Evolutionary conservation across 2,797 vertebrate species (phyloP).

Genomic region (Buceros bicornis): DNA sequence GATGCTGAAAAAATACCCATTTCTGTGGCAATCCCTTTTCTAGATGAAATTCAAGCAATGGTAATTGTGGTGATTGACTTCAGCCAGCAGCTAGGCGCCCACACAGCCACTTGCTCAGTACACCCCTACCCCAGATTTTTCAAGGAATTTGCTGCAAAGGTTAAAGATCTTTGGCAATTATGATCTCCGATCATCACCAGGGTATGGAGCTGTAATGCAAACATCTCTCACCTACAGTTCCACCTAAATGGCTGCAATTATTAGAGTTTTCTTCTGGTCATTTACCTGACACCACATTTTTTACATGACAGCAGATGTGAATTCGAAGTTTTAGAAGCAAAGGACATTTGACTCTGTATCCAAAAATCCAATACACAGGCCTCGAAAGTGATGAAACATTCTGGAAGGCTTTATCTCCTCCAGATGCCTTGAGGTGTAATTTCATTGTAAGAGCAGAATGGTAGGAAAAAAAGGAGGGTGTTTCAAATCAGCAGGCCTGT

Average conservation of each 20-base stretch:
- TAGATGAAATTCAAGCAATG: not conserved
- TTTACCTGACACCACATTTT: not conserved
- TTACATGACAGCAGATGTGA: not conserved
- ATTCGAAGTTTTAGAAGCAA: not conserved
- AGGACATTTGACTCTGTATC: not conserved
- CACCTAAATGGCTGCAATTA: not conserved
- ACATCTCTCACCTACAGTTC: not conserved
- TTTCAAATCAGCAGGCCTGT: not conserved
- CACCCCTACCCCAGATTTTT: not conserved
- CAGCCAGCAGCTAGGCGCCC: not conserved
- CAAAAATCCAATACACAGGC: not conserved
- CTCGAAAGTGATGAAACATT: not conserved
- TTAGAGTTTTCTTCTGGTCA: not conserved
- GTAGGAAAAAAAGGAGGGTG: not conserved
- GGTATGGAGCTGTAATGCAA: not conserved
- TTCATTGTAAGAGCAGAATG: not conserved
- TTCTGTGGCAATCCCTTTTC: constrained; percentile 7
- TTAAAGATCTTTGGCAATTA: not conserved
- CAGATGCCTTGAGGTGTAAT: not conserved
- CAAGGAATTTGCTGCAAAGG: not conserved
- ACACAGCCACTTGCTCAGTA: not conserved
- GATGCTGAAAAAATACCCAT: not conserved
- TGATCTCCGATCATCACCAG: not conserved
- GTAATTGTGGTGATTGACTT: not conserved
- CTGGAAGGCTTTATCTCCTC: not conserved